phyloP scores from a whole-genome alignment of 2,888 invertebrate species.

The Microplitis deprimator region DNA sequence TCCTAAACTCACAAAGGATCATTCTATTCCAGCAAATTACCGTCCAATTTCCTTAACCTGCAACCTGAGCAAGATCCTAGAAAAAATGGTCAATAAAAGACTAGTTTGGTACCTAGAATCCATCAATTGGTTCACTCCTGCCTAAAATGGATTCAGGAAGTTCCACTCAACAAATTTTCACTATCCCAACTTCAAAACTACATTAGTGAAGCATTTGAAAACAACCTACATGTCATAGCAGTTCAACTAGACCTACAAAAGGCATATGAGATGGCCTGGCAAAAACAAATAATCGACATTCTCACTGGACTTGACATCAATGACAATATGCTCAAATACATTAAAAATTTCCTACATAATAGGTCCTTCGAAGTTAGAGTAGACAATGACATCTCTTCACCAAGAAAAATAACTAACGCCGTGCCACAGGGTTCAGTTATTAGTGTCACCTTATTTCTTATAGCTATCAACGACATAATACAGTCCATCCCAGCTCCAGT shows the following conservation, averaged over 20 bases:
- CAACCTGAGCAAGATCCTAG: slow-evolving; percentile 12
- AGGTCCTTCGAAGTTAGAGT: neutral
- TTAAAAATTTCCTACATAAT: neutral
- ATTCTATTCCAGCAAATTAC: slow-evolving; percentile 23
- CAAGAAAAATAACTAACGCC: neutral
- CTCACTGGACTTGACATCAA: neutral
- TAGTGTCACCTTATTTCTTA: neutral
- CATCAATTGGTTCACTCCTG: neutral
- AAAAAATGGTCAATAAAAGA: neutral
- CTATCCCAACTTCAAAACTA: neutral
- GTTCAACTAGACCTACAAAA: no score
- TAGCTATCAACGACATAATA: neutral
- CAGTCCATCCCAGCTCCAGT: no score
- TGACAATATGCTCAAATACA: neutral
- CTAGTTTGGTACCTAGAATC: neutral
- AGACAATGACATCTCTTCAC: neutral
- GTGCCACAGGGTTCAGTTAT: neutral
- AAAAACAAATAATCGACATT: neutral
- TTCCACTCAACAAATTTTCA: neutral
- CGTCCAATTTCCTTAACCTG: slow-evolving; percentile 33
- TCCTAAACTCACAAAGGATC: slow-evolving; percentile 33
- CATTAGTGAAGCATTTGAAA: no score
- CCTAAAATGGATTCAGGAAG: neutral
- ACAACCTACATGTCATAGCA: neutral
- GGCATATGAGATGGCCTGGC: neutral